Conservation (phyloP, 2,797 vertebrate species). For the Hippoglossus hippoglossus region DNA sequence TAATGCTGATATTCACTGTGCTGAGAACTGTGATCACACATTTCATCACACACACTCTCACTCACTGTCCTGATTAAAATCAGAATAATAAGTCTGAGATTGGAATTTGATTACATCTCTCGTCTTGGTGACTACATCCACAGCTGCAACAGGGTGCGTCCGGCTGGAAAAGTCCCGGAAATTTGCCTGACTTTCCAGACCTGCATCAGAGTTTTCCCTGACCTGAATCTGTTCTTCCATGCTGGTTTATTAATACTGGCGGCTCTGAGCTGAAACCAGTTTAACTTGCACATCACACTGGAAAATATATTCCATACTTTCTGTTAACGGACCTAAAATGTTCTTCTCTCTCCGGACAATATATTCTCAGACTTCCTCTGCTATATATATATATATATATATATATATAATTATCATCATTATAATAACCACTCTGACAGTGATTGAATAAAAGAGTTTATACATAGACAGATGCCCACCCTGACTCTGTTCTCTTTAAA, state of each 20-base stretch:
- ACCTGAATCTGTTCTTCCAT: conserved; percentile 39
- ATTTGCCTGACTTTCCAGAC: conserved; percentile 26
- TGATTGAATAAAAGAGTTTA: too few species aligned
- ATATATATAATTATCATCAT: too few species aligned
- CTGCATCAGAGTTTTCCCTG: conserved; percentile 32
- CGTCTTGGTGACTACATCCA: background rate
- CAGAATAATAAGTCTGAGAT: background rate
- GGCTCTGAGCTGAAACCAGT: background rate
- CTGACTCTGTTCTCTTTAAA: too few species aligned
- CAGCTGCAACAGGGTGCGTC: conserved; percentile 5
- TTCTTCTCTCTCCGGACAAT: background rate
- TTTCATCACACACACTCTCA: too few species aligned
- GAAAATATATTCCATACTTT: conserved; percentile 2
- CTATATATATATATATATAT: too few species aligned
- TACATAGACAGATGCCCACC: too few species aligned
- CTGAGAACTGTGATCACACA: conserved; percentile 17
- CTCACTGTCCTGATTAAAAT: background rate
- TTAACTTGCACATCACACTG: background rate
- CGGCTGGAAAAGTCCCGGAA: conserved; percentile 15
- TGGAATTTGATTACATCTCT: conserved; percentile 1
- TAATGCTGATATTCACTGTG: background rate
- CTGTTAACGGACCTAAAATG: background rate
- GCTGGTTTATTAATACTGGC: conserved; percentile 22
- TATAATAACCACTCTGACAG: too few species aligned
- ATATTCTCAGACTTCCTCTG: background rate